A percentile compares a stretch with the other conserved stretches of the same genome.
Evolutionary conservation across 2,797 vertebrate genomes (phyloP).

Genomic region (Arremon brunneinucha): DNA sequence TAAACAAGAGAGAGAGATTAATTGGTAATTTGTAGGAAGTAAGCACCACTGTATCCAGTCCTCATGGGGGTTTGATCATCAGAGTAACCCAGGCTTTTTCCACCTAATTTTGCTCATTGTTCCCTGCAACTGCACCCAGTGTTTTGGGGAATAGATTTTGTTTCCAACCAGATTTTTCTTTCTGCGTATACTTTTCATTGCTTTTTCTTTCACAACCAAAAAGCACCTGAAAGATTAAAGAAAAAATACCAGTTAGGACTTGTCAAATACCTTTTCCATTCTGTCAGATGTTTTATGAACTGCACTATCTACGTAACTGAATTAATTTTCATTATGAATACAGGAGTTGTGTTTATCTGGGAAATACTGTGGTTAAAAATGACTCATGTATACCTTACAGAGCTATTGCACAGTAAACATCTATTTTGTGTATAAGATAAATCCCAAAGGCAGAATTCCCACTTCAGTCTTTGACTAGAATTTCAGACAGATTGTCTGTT

Average conservation of each 20-base stretch:
- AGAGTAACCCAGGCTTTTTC: not conserved
- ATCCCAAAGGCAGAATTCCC: conserved; percentile 2
- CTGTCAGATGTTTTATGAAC: conserved; percentile 47
- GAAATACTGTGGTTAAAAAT: conserved; percentile 58
- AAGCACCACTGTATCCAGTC: not conserved
- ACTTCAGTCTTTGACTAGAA: not conserved
- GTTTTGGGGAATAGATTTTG: not conserved
- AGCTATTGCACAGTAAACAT: conserved; percentile 15
- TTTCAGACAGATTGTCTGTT: conserved; percentile 9
- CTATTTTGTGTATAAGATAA: not conserved
- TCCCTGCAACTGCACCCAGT: not conserved
- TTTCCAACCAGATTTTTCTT: not conserved
- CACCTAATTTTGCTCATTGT: not conserved
- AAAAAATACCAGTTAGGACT: conserved; percentile 18
- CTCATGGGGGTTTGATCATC: not conserved
- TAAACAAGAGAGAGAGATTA: not conserved
- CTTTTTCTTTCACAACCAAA: not conserved
- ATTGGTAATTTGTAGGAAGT: not conserved
- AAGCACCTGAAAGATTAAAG: not conserved
- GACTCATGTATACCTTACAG: conserved; percentile 48
- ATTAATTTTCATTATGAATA: conserved; percentile 64
- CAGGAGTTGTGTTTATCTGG: conserved; percentile 34
- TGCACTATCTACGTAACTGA: conserved; percentile 19
- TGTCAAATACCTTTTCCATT: conserved; percentile 55
- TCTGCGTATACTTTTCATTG: not conserved